Conservation (phyloP, 2,113 vertebrate genomes). For the Grus americana region DNA sequence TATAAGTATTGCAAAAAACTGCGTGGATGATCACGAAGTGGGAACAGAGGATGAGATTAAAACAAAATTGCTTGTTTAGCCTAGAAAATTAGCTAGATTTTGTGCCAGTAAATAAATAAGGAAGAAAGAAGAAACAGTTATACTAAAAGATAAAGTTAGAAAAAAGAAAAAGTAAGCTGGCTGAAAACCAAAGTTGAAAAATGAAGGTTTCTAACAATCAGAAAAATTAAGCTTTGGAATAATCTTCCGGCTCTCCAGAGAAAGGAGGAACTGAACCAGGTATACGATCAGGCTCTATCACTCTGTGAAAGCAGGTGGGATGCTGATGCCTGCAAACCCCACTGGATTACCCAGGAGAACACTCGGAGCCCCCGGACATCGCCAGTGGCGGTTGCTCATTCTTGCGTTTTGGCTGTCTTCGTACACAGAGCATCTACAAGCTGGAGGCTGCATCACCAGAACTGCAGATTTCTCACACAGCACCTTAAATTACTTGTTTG, state of each 20-base stretch:
- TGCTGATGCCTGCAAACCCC: neutral
- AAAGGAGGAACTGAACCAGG: neutral
- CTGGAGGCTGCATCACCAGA: neutral
- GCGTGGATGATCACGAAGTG: neutral
- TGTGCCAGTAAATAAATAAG: neutral
- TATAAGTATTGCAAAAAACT: neutral
- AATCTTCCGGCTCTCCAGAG: neutral
- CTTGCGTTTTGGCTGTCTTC: rapidly evolving
- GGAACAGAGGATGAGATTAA: neutral
- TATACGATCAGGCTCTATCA: rapidly evolving
- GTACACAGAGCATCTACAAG: rapidly evolving
- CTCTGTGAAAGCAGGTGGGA: neutral
- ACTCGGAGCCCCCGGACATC: too few relatives aligned
- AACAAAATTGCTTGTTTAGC: neutral
- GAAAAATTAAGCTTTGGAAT: neutral
- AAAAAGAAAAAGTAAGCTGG: neutral
- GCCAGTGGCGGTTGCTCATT: rapidly evolving
- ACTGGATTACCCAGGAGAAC: neutral
- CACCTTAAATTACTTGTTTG: neutral
- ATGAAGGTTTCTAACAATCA: neutral
- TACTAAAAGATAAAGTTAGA: neutral
- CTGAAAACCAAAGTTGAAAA: neutral
- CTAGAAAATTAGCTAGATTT: neutral
- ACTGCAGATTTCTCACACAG: rapidly evolving
- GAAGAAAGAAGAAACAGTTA: neutral